Base-by-base conservation (phyloP, 2,113 vertebrate species). In the Sylvilagus bachmani region DNA sequence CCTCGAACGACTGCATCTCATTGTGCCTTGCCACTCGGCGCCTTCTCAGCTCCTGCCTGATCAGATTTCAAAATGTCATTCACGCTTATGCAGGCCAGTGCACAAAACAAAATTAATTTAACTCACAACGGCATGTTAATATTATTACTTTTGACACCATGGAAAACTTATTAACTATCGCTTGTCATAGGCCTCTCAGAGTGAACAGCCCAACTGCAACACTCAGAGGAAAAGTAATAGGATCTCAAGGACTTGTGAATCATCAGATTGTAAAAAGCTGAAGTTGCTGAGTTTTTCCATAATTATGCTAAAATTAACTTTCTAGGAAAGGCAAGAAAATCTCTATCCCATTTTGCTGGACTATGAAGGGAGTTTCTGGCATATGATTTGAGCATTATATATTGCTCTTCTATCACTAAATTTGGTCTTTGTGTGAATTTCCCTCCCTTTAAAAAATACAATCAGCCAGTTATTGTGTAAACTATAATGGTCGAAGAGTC, bases 61-160 rank as follows among this genome's bases (percentile, higher is more conserved):
- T 98, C 91, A 14, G 97, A 97, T 98, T 98, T 97, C 33, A 62
- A 98, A 98, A 98, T 98, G 98, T 98, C 98, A 98, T 94, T 98
- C 97, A 98, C 0, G 0, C 97, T 98, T 98, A 94, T 90, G 97
- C 97, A 98, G 97, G 91, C 97, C 97, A 98, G 92, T 96, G 97
- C 96, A 97, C 98, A 98, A 98, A 98, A 95, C 98, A 98, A 98
- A 98, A 98, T 98, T 98, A 98, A 98, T 98, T 98, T 98, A 97
- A 98, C 97, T 98, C 95, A 96, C 97, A 98, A 98, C 62, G 88
- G 96, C 97, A 93, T 38, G 75, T 97, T 98, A 98, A 98, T 98
- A 98, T 98, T 98, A 98, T 98, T 98, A 98, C 97, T 98, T 98
- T 98, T 98, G 98, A 99, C 98, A 98, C 97, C 98, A 98, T 96